phyloP scores from a whole-genome alignment of 2,888 invertebrate species.

The Toxonevra muliebris region DNA sequence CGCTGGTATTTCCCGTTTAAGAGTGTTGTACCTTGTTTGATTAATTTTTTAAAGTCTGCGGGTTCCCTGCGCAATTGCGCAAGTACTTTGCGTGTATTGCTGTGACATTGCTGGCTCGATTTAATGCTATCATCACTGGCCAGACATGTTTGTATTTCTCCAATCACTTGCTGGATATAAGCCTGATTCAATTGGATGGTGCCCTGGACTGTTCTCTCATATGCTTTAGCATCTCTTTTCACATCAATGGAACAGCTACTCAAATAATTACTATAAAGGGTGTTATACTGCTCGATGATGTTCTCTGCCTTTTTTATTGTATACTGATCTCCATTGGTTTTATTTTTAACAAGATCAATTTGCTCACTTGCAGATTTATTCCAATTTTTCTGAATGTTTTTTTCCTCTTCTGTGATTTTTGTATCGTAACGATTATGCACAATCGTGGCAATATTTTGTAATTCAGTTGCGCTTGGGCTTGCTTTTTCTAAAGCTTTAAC shows the following conservation, averaged over 20 bases:
- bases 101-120: not conserved
- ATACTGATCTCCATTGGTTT: not conserved
- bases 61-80: not conserved
- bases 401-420: not conserved
- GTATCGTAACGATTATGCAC: not conserved
- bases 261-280: constrained; percentile 18
- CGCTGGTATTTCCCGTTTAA: not conserved
- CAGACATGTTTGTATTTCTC: constrained; percentile 6
- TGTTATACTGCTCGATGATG: constrained; percentile 16
- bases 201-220: not conserved
- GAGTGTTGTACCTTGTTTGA: not conserved
- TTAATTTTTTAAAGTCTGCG: constrained; percentile 5
- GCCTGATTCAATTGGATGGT: constrained; percentile 1
- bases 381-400: not conserved
- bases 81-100: not conserved
- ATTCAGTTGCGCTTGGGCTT: not conserved
- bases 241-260: constrained; percentile 14
- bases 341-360: not conserved
- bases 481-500: not conserved
- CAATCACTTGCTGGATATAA: not conserved
- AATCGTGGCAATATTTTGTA: not conserved
- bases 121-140: not conserved
- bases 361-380: constrained; percentile 8
- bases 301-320: not conserved
- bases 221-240: constrained; percentile 4